Conservation (phyloP, 2,797 vertebrate genomes). For the Neoniphon sammara region DNA sequence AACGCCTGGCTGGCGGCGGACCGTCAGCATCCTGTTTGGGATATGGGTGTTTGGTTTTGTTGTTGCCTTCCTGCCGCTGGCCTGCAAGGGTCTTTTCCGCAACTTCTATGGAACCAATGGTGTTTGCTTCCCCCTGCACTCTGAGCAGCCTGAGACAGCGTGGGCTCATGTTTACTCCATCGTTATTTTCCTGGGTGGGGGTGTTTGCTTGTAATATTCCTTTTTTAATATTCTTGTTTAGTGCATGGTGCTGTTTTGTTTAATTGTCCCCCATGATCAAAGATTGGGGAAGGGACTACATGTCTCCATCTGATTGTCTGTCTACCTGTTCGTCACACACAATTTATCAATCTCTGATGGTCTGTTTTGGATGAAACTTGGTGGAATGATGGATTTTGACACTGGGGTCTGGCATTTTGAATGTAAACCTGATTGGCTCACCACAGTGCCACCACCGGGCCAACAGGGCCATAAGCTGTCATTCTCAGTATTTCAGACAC, state of each 20-base stretch:
- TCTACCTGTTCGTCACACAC: too few species aligned
- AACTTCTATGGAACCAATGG: conserved; percentile 98
- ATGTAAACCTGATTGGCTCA: too few species aligned
- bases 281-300: too few species aligned
- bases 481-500: too few species aligned
- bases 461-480: too few species aligned
- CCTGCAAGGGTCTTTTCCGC: conserved; percentile 89
- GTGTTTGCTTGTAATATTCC: neutral
- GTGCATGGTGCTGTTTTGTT: neutral
- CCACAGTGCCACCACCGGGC: too few species aligned
- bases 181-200: conserved; percentile 94
- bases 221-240: neutral
- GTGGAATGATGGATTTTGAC: too few species aligned
- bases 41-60: conserved; percentile 94
- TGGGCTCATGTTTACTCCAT: conserved; percentile 96
- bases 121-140: conserved; percentile 96
- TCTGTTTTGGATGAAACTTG: too few species aligned
- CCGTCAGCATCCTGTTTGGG: conserved; percentile 88
- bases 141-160: conserved; percentile 90
- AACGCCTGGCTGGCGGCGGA: conserved; percentile 90
- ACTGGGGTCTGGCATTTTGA: too few species aligned
- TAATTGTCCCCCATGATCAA: neutral
- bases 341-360: too few species aligned
- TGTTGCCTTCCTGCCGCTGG: conserved; percentile 91
- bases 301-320: too few species aligned